Conservation (phyloP, 92 coral and sea anemone genomes). For the Umimayanthus kanabou region DNA sequence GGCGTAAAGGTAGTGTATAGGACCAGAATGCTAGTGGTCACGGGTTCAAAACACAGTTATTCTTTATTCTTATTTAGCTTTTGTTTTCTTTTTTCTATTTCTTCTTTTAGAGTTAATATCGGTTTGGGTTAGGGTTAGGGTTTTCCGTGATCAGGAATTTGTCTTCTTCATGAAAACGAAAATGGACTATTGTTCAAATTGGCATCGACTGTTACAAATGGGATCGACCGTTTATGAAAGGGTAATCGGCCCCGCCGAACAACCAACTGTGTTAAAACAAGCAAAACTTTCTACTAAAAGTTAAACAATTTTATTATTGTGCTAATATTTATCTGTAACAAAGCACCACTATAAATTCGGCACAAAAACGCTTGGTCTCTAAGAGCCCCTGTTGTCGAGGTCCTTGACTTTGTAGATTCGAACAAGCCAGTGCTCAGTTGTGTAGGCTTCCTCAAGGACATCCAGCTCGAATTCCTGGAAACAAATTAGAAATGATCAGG, state of each 20-base stretch:
- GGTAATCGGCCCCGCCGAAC: not conserved
- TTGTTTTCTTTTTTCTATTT: too few relatives aligned
- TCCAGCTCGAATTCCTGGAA: conserved; percentile 96
- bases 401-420: conserved; percentile 99
- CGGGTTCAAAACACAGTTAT: too few relatives aligned
- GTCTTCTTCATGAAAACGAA: too few relatives aligned
- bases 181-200: too few relatives aligned
- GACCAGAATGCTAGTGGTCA: too few relatives aligned
- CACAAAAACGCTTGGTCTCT: conserved; percentile 8
- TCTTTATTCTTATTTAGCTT: too few relatives aligned
- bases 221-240: too few relatives aligned
- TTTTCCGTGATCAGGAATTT: too few relatives aligned
- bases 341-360: conserved; percentile 29
- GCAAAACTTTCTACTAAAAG: conserved; percentile 7
- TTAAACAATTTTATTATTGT: conserved; percentile 36
- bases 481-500: not conserved
- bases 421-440: conserved; percentile 99
- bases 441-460: conserved; percentile 99
- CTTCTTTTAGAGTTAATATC: too few relatives aligned
- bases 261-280: not conserved
- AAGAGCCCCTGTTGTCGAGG: conserved; percentile 95
- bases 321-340: conserved; percentile 8
- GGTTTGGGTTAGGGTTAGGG: too few relatives aligned
- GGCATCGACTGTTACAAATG: too few relatives aligned
- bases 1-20: too few relatives aligned